Evolutionary conservation across 2,888 invertebrate genomes (phyloP).

Genomic region (Parthenolecanium corni): DNA sequence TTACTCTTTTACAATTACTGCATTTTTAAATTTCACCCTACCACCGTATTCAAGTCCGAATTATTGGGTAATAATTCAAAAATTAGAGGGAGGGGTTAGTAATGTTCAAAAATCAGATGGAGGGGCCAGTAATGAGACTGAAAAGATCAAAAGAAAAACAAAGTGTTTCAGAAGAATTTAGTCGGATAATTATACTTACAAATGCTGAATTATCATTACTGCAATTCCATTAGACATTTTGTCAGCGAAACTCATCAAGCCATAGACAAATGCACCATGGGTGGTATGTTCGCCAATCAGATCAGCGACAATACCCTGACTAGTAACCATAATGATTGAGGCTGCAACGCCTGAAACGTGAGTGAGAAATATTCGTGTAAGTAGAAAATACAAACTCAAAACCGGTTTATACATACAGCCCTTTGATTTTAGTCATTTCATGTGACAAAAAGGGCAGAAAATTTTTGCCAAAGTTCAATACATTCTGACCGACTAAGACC

Average conservation of each 20-base stretch:
- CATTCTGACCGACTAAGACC: too few species aligned
- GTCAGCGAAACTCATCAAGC: constrained; percentile 85
- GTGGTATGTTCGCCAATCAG: constrained; percentile 76
- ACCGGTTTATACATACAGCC: not conserved
- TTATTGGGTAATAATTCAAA: too few species aligned
- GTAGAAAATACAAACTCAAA: not conserved
- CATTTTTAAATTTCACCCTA: too few species aligned
- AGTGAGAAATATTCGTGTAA: not conserved
- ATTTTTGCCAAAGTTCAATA: too few species aligned
- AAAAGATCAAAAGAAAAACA: too few species aligned
- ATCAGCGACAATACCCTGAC: constrained; percentile 78
- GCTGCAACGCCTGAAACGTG: constrained; percentile 52
- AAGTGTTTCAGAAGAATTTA: too few species aligned
- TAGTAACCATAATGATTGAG: constrained; percentile 76
- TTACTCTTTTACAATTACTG: too few species aligned
- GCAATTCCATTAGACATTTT: constrained; percentile 81
- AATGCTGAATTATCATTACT: constrained; percentile 69
- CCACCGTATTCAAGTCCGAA: too few species aligned
- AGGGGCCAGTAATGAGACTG: too few species aligned
- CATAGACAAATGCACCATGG: constrained; percentile 82
- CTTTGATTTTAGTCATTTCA: not conserved
- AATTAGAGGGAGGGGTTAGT: too few species aligned
- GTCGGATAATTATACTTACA: constrained; percentile 44
- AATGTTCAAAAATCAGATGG: too few species aligned
- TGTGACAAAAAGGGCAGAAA: too few species aligned